A percentile compares a stretch with the other conserved stretches of the same genome.
Evolutionary conservation across 1,140 invertebrate species (phyloP).

Genomic region (Drosophila bocqueti): DNA sequence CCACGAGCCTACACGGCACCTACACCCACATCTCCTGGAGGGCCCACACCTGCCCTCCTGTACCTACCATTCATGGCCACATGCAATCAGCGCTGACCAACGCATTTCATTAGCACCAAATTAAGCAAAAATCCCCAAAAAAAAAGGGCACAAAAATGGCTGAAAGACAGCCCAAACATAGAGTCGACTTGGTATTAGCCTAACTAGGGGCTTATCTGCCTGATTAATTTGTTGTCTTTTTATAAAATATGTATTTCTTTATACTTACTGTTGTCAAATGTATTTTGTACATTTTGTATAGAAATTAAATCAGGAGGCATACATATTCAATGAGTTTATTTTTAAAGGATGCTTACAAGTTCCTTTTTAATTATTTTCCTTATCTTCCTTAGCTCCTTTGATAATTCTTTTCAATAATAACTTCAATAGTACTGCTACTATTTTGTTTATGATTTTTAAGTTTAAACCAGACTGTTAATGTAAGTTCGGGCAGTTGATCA

Average conservation of each 20-base stretch:
- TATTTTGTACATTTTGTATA: no score
- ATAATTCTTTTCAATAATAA: no score
- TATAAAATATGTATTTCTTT: no score
- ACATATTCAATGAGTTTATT: no score
- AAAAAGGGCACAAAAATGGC: conserved; percentile 14
- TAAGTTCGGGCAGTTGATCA: neutral
- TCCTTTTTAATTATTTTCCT: neutral
- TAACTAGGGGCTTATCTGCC: neutral
- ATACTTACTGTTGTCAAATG: no score
- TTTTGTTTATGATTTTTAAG: neutral
- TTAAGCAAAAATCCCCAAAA: conserved; percentile 71
- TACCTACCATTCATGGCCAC: conserved; percentile 37
- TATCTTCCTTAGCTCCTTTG: neutral
- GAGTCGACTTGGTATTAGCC: neutral
- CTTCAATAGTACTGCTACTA: no score
- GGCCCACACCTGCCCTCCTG: neutral
- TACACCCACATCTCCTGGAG: no score
- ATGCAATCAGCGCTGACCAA: conserved; percentile 69
- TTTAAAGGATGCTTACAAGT: neutral
- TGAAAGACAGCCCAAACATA: neutral
- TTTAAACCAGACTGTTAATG: neutral
- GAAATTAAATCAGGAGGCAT: no score
- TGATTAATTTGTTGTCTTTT: neutral
- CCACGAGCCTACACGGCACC: neutral
- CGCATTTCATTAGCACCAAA: conserved; percentile 77